A percentile compares a stretch with the other conserved stretches of the same genome.
Evolutionary conservation across 2,113 vertebrate genomes (phyloP).

Genomic region (Dolichallabes microphthalmus): DNA sequence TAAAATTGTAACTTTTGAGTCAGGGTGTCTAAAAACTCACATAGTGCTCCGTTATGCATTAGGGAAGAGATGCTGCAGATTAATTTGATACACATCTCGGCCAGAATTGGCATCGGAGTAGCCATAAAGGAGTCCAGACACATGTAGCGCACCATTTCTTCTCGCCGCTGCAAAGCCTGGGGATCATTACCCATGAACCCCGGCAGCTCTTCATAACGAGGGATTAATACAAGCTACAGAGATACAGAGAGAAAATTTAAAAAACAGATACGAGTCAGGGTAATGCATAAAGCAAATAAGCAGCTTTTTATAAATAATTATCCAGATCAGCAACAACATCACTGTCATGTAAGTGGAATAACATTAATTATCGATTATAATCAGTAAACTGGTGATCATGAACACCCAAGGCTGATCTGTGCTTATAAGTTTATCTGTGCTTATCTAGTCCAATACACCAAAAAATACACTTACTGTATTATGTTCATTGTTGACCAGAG

Average conservation of each 20-base stretch:
- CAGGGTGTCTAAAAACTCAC: constrained; percentile 66
- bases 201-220: constrained; percentile 72
- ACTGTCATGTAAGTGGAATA: too few relatives aligned
- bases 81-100: constrained; percentile 76
- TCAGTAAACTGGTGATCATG: too few relatives aligned
- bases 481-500: too few relatives aligned
- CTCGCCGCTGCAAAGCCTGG: constrained; percentile 55
- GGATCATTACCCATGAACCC: constrained; percentile 72
- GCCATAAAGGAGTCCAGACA: constrained; percentile 81
- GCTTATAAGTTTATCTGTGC: too few relatives aligned
- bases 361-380: too few relatives aligned
- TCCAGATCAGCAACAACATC: background rate
- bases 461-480: too few relatives aligned
- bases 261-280: background rate
- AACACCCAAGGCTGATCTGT: too few relatives aligned
- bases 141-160: constrained; percentile 78
- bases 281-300: background rate
- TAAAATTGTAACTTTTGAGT: background rate
- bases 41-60: constrained; percentile 75
- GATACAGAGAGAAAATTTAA: too few relatives aligned
- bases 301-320: background rate
- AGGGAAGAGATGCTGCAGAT: constrained; percentile 82
- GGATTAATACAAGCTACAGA: constrained; percentile 78
- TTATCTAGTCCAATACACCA: too few relatives aligned
- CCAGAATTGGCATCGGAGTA: constrained; percentile 67